A percentile compares a stretch with the other conserved stretches of the same genome.
These are phyloP conservation scores for Mesembrinibis cayennensis DNA, from an alignment of 2,113 vertebrate genomes.

Conservation along the genomic window DNA sequence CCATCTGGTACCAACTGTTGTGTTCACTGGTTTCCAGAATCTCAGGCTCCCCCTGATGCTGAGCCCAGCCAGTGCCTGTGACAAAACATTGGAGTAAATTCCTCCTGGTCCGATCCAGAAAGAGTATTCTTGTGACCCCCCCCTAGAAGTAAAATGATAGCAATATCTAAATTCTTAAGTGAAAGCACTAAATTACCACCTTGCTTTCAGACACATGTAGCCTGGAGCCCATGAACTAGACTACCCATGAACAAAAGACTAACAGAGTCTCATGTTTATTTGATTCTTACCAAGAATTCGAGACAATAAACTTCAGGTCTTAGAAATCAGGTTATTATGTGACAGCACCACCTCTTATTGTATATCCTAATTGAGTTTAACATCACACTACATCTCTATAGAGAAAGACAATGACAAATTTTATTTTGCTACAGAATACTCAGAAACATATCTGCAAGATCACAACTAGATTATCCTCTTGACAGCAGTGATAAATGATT, in stretches of 20 bases:
- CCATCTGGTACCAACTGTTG: neutral
- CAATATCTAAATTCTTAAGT: neutral
- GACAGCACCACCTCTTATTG: neutral
- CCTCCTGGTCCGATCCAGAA: neutral
- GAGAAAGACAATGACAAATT: slow-evolving; percentile 40
- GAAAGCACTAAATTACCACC: neutral
- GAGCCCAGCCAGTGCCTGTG: neutral
- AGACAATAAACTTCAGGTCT: neutral
- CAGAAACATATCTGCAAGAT: neutral
- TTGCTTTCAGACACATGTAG: neutral
- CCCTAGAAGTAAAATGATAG: neutral
- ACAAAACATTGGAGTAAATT: neutral
- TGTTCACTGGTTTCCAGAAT: neutral
- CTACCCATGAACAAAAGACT: neutral
- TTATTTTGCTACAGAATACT: slow-evolving; percentile 17
- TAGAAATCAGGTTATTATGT: neutral
- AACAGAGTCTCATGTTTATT: neutral
- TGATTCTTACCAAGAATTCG: neutral
- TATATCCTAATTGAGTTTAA: neutral
- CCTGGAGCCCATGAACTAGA: neutral
- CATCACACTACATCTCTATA: neutral
- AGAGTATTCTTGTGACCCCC: neutral
- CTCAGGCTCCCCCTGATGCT: neutral
- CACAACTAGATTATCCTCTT: neutral
- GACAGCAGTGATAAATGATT: slow-evolving; percentile 35